These are phyloP conservation scores for Clarias batrachus DNA, from an alignment of 2,113 vertebrate genomes.

Conservation along the genomic window DNA sequence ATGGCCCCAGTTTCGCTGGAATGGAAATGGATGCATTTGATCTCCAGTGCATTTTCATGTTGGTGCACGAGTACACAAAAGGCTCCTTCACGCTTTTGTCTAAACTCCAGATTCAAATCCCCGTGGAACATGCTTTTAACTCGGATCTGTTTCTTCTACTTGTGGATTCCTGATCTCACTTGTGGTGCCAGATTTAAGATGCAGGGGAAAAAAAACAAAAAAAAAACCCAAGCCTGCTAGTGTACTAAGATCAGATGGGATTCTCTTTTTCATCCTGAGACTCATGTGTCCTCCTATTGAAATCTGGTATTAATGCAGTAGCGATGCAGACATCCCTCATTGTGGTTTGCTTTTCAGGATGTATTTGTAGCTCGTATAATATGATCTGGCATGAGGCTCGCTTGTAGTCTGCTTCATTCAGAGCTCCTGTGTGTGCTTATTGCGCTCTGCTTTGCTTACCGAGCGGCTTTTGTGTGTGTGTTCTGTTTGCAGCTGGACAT, in stretches of 20 bases:
- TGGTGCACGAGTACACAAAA: not conserved
- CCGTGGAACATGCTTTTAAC: not conserved
- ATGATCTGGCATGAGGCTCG: not conserved
- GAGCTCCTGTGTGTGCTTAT: not conserved
- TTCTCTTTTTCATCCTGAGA: not conserved
- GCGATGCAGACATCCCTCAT: not conserved
- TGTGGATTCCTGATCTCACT: not conserved
- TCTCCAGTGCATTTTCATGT: not conserved
- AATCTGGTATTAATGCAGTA: not conserved
- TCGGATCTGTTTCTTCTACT: not conserved
- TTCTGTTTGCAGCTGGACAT: constrained; percentile 88
- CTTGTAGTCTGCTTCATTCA: not conserved
- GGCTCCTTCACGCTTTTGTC: not conserved
- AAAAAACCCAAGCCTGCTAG: not conserved
- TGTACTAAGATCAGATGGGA: not conserved
- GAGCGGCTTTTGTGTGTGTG: not conserved
- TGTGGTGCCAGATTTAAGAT: not conserved
- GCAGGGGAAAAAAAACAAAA: no score
- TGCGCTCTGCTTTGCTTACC: not conserved
- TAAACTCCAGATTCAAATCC: constrained; percentile 1
- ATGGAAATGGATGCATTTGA: not conserved
- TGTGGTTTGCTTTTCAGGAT: not conserved
- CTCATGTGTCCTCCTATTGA: not conserved
- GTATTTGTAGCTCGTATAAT: not conserved
- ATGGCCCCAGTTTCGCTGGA: not conserved